Evolutionary conservation across 2,888 invertebrate species (phyloP).

Genomic region (Spisula subtruncata): DNA sequence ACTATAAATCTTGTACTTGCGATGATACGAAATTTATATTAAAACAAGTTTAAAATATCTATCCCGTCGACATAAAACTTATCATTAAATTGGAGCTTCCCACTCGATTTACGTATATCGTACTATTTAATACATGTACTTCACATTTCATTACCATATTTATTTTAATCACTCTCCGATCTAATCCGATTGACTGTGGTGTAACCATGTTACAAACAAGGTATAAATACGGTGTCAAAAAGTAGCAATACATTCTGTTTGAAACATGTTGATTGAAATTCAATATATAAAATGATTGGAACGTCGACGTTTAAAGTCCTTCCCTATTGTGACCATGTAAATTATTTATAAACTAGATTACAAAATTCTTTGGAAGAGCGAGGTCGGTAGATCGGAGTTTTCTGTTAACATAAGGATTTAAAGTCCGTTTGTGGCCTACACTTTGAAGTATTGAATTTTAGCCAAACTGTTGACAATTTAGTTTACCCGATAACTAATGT

Average conservation of each 20-base stretch:
- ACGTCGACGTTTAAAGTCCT: neutral
- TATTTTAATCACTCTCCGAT: neutral
- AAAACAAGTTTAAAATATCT: too few relatives aligned
- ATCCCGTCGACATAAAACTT: too few relatives aligned
- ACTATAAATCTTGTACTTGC: too few relatives aligned
- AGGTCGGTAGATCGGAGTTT: neutral
- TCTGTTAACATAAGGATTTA: constrained; percentile 20
- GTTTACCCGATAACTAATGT: neutral
- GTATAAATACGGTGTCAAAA: neutral
- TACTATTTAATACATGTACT: too few relatives aligned
- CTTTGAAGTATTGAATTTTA: constrained; percentile 3
- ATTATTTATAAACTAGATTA: constrained; percentile 22
- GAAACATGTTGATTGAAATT: constrained; percentile 4
- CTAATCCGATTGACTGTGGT: neutral
- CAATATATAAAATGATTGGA: neutral
- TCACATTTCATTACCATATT: neutral
- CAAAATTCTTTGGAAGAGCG: neutral
- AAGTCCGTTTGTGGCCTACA: neutral
- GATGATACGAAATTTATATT: too few relatives aligned
- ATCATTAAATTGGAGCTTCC: too few relatives aligned
- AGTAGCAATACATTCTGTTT: neutral
- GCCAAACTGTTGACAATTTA: neutral
- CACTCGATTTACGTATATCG: too few relatives aligned
- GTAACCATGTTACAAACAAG: neutral
- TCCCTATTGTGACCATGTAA: neutral